These are phyloP conservation scores for Agrochola lota DNA, from an alignment of 2,888 invertebrate genomes.

Conservation along the genomic window DNA sequence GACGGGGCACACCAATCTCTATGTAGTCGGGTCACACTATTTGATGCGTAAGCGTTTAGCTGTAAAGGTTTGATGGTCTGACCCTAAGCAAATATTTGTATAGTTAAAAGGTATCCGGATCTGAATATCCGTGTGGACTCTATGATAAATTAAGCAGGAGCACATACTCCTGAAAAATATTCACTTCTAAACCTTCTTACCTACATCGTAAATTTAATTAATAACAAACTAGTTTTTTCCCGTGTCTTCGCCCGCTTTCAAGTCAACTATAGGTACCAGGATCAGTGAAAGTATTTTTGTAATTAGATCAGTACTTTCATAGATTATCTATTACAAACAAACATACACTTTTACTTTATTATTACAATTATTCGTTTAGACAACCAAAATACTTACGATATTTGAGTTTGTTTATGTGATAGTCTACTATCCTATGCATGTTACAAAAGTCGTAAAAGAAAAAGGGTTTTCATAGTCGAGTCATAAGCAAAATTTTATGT, in stretches of 20 bases:
- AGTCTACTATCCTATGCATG: background rate
- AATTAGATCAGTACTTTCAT: too few species aligned
- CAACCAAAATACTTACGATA: background rate
- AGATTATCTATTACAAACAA: too few species aligned
- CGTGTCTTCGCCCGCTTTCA: too few species aligned
- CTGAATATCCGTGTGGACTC: background rate
- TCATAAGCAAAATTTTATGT: slow-evolving; percentile 4
- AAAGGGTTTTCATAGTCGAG: background rate
- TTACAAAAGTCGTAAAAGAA: background rate
- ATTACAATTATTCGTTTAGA: too few species aligned
- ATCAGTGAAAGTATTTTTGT: too few species aligned
- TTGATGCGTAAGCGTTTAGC: background rate
- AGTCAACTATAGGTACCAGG: too few species aligned
- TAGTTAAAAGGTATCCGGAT: background rate
- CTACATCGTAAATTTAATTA: background rate
- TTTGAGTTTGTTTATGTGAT: background rate
- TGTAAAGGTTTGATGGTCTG: background rate
- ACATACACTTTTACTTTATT: too few species aligned
- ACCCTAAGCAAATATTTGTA: slow-evolving; percentile 7
- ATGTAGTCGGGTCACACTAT: slow-evolving; percentile 1
- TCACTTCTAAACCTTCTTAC: background rate
- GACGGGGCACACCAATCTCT: background rate
- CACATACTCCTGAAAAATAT: background rate
- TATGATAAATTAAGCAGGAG: background rate
- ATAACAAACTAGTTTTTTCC: too few species aligned